Evolutionary conservation across 2,113 vertebrate species (phyloP), one percentile per base, ranked within the genome.

Genomic region (Machaerirhynchus nigripectus): DNA sequence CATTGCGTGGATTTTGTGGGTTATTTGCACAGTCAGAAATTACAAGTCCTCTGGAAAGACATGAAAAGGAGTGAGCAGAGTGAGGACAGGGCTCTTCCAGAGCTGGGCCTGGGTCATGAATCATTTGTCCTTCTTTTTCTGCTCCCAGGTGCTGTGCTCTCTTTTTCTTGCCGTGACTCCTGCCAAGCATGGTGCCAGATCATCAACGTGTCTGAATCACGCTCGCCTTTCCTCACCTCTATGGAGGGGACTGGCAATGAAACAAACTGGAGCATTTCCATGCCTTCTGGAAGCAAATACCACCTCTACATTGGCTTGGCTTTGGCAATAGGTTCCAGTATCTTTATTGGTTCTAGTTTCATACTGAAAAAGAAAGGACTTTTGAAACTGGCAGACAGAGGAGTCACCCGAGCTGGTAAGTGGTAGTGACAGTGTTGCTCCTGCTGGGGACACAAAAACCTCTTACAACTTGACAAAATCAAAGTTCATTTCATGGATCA

Each of bases 291-390:
- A 92, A 97, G 85, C 78, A 97, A 85, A 74, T 97, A 97, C 42
- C 97, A 31, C 18, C 96, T 98, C 50, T 98, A 96, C 15, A 9
- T 97, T 31, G 98, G 98, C 61, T 90, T 98, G 88, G 75, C 84
- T 31, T 90, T 98, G 84, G 98, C 98, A 0, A 31, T 98, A 40
- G 64, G 95, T 60, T 98, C 98, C 89, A 98, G 98, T 84, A 10
- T 98, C 90, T 98, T 98, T 82, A 98, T 98, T 80, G 98, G 98
- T 56, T 98, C 97, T 86, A 98, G 98, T 84, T 98, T 98, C 90
- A 98, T 98, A 78, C 46, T 98, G 80, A 98, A 98, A 84, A 98
- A 98, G 90, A 98, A 98, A 93, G 98, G 98, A 28, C 98, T 98
- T 90, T 84, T 98, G 93, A 97, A 97, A 84, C 87, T 98, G 87